phyloP scores from a whole-genome alignment of 1,140 invertebrate species.

The Penaeus vannamei region DNA sequence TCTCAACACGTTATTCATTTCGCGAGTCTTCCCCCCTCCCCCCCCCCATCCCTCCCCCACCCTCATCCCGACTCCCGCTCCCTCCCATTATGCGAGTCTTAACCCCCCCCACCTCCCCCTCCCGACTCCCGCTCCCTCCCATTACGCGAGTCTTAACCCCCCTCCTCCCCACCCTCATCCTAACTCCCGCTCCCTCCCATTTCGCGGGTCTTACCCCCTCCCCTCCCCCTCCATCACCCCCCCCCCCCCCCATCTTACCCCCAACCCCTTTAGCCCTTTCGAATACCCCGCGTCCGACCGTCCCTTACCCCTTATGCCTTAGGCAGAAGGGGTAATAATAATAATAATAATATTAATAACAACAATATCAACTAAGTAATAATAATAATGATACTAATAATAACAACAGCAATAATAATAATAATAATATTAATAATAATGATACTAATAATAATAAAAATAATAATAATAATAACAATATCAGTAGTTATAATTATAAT shows the following conservation, averaged over 20 bases:
- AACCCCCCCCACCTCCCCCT: too few species aligned
- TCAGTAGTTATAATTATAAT: neutral
- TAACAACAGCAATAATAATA: too few species aligned
- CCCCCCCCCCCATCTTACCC: neutral
- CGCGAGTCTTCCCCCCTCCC: neutral
- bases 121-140: neutral
- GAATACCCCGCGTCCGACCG: neutral
- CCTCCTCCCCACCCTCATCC: too few species aligned
- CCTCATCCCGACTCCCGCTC: neutral
- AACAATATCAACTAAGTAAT: too few species aligned
- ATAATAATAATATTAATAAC: too few species aligned
- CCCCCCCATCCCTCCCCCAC: neutral
- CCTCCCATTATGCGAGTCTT: neutral
- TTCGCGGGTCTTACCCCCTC: too few species aligned
- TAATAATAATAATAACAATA: neutral
- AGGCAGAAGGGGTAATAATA: too few species aligned
- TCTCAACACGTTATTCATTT: constrained; percentile 16
- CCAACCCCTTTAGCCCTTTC: neutral
- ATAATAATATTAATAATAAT: too few species aligned
- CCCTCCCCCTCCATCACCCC: neutral
- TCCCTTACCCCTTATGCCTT: neutral
- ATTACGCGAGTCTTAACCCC: neutral
- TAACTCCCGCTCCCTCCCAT: neutral
- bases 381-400: too few species aligned
- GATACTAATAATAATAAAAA: too few species aligned